Percentiles rank a stretch among this genome's conserved stretches.
These are phyloP conservation scores for Apamea monoglypha DNA, from an alignment of 2,888 invertebrate genomes.

Conservation along the genomic window DNA sequence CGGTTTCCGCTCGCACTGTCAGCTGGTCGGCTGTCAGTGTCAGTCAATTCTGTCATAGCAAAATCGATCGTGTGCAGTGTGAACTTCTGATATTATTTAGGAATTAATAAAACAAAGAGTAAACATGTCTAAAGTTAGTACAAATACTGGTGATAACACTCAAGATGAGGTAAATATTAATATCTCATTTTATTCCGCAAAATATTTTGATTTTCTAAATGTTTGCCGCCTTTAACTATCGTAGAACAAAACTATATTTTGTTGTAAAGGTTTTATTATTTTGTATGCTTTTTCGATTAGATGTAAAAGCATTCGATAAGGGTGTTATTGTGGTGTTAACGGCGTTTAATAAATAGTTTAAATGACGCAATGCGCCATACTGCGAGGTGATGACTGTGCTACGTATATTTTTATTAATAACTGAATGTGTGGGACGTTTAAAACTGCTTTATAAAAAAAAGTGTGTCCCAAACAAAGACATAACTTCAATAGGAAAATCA, in stretches of 20 bases:
- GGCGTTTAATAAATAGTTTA: constrained; percentile 42
- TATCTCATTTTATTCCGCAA: constrained; percentile 53
- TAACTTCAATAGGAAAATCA: background rate
- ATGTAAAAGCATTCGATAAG: background rate
- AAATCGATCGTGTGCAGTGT: constrained; percentile 61
- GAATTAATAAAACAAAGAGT: constrained; percentile 33
- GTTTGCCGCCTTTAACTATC: constrained; percentile 65
- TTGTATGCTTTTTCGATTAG: background rate
- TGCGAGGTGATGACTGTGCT: constrained; percentile 41
- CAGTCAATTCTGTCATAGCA: constrained; percentile 55
- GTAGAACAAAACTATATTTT: constrained; percentile 43
- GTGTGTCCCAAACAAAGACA: background rate
- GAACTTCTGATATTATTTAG: constrained; percentile 32
- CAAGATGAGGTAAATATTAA: constrained; percentile 92
- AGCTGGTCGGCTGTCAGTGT: constrained; percentile 60
- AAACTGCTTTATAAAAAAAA: background rate
- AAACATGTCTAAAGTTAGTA: constrained; percentile 81
- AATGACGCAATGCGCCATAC: constrained; percentile 74
- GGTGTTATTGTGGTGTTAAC: background rate
- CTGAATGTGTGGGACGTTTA: constrained; percentile 25
- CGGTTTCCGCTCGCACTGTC: constrained; percentile 35
- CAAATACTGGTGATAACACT: constrained; percentile 88
- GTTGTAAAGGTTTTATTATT: constrained; percentile 25
- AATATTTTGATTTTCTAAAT: constrained; percentile 29
- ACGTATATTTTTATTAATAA: constrained; percentile 30